These are phyloP conservation scores for Miichthys miiuy DNA, from an alignment of 2,797 vertebrate genomes.

Conservation along the genomic window DNA sequence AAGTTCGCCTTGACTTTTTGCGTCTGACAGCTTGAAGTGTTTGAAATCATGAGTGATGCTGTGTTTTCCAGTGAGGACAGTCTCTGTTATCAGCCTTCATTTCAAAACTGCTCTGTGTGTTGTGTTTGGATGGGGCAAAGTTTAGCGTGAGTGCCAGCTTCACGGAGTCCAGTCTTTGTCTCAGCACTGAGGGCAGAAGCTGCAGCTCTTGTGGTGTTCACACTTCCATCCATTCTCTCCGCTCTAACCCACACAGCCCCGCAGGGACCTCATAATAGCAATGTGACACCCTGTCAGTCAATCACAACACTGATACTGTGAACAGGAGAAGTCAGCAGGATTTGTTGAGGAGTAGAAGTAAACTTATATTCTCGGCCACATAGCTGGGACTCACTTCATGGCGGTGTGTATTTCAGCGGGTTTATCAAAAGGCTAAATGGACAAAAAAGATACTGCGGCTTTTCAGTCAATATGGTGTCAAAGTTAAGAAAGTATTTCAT, in stretches of 20 bases:
- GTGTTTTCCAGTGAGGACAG: neutral
- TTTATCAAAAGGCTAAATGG: conserved; percentile 7
- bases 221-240: conserved; percentile 35
- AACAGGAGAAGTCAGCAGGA: conserved; percentile 23
- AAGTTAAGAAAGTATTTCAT: conserved; percentile 46
- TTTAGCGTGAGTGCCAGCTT: conserved; percentile 21
- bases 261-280: conserved; percentile 59
- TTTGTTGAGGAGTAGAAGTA: neutral
- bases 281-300: conserved; percentile 78
- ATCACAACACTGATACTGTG: conserved; percentile 37
- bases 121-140: neutral
- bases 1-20: neutral
- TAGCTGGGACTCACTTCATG: neutral
- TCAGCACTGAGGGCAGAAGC: conserved; percentile 35
- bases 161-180: conserved; percentile 12
- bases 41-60: neutral
- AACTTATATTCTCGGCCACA: conserved; percentile 6
- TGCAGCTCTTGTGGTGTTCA: conserved; percentile 55
- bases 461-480: conserved; percentile 28
- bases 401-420: neutral
- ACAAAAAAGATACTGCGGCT: conserved; percentile 6
- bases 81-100: neutral
- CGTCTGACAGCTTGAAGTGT: neutral
- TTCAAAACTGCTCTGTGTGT: neutral
- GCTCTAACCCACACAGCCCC: conserved; percentile 34